Conservation (phyloP, 2,113 vertebrate genomes). For the Pogona vitticeps region DNA sequence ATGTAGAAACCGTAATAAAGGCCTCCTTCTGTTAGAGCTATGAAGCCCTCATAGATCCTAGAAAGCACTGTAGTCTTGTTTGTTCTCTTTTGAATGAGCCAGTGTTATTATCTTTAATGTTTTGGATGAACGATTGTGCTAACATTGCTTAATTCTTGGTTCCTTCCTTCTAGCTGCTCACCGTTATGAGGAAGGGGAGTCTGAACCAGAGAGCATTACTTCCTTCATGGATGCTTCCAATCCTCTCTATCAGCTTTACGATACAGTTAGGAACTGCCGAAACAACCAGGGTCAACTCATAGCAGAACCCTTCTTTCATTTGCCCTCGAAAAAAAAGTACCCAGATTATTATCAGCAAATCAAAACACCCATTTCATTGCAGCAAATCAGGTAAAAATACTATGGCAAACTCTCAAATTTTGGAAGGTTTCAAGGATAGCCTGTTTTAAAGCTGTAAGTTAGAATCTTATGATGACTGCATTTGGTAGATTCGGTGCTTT, state of each 20-base stretch:
- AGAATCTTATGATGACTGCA: background rate
- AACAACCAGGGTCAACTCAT: constrained; percentile 97
- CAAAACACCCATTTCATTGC: constrained; percentile 90
- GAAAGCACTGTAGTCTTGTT: background rate
- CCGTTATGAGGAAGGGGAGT: constrained; percentile 94
- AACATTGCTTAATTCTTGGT: constrained; percentile 10
- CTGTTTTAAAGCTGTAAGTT: background rate
- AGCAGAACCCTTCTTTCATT: constrained; percentile 95
- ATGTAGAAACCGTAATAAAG: background rate
- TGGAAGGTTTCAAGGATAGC: background rate
- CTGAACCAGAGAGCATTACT: constrained; percentile 93
- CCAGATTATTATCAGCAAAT: constrained; percentile 98
- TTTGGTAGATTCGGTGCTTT: background rate
- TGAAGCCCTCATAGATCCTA: background rate
- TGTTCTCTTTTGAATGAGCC: accelerated
- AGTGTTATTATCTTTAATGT: constrained; percentile 12
- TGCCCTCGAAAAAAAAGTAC: constrained; percentile 97
- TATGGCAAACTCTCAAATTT: background rate
- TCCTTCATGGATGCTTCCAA: constrained; percentile 94
- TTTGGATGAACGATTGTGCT: background rate
- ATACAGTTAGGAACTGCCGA: constrained; percentile 91
- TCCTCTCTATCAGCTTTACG: constrained; percentile 96
- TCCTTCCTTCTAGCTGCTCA: constrained; percentile 72
- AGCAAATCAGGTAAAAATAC: constrained; percentile 90
- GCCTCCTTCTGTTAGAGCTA: background rate